These are phyloP conservation scores for Drosophila grimshawi DNA, from an alignment of 1,140 invertebrate species.

Conservation along the genomic window DNA sequence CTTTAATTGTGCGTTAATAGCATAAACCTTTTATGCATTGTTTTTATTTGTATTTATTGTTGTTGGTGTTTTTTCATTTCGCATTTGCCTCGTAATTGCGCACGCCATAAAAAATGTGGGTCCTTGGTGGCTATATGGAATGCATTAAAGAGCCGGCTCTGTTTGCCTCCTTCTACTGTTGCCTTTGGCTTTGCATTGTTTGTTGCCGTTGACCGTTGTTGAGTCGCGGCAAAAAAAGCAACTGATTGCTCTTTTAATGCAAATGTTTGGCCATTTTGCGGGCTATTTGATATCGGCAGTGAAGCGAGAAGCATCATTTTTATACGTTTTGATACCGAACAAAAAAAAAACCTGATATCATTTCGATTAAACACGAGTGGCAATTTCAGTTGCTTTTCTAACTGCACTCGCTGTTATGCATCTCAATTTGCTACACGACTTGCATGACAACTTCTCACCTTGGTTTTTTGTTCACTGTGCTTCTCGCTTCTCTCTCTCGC, in stretches of 20 bases:
- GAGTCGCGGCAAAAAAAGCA: not conserved
- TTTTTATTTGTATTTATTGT: conserved; percentile 17
- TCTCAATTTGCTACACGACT: no score
- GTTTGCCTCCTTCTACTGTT: conserved; percentile 5
- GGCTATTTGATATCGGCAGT: conserved; percentile 9
- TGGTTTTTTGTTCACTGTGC: no score
- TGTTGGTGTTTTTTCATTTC: conserved; percentile 16
- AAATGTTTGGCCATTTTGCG: conserved; percentile 37
- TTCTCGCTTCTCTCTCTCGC: no score
- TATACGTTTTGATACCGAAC: no score
- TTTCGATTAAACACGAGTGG: no score
- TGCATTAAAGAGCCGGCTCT: conserved; percentile 43
- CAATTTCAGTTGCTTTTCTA: no score
- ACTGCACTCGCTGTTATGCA: no score
- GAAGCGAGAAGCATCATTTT: not conserved
- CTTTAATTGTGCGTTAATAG: conserved; percentile 82
- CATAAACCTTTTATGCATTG: conserved; percentile 71
- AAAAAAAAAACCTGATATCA: no score
- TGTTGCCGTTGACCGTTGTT: not conserved
- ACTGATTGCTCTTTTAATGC: conserved; percentile 31
- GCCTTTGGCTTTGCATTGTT: conserved; percentile 47
- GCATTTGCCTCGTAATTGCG: conserved; percentile 53
- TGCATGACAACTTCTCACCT: no score
- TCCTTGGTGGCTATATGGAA: conserved; percentile 68
- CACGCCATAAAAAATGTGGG: conserved; percentile 57